A percentile compares a stretch with the other conserved stretches of the same genome.
phyloP scores from a whole-genome alignment of 2,797 vertebrate genomes.

The Xyrichtys novacula region DNA sequence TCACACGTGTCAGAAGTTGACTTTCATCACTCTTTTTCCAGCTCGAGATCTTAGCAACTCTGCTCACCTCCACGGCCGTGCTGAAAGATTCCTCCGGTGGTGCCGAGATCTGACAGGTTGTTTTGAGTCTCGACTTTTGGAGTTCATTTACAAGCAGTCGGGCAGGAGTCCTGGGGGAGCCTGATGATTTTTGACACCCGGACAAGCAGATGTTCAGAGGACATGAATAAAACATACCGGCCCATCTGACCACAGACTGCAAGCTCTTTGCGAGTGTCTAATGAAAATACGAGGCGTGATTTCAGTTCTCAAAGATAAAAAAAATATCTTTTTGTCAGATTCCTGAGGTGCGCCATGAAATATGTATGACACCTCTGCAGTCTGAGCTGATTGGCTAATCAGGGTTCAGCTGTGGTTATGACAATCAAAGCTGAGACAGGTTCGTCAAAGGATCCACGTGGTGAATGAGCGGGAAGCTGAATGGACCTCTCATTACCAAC shows the following conservation, averaged over 20 bases:
- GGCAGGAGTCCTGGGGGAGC: conserved; percentile 69
- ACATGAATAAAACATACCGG: conserved; percentile 84
- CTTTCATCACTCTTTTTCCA: conserved; percentile 49
- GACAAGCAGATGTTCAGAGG: conserved; percentile 81
- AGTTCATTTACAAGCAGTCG: conserved; percentile 82
- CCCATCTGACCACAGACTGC: conserved; percentile 69
- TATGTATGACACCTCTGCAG: conserved; percentile 77
- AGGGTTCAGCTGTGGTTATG: conserved; percentile 62
- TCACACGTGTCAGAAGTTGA: conserved; percentile 38
- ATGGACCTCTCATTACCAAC: conserved; percentile 59
- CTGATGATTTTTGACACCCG: conserved; percentile 80
- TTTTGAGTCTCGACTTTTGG: conserved; percentile 71
- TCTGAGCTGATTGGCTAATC: conserved; percentile 70
- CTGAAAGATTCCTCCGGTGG: conserved; percentile 61
- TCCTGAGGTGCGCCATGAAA: conserved; percentile 76
- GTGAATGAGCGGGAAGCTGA: conserved; percentile 63
- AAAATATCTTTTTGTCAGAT: conserved; percentile 70
- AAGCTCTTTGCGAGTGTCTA: conserved; percentile 72
- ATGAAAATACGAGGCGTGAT: conserved; percentile 77
- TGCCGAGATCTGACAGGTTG: conserved; percentile 74
- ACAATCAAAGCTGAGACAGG: conserved; percentile 73
- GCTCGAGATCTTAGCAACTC: conserved; percentile 44
- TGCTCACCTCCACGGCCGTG: conserved; percentile 55
- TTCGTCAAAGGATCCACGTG: conserved; percentile 56
- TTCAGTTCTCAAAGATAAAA: conserved; percentile 65